Evolutionary conservation across 2,888 invertebrate genomes (phyloP), one percentile per base, ranked within the genome.

Genomic region (Hololepta plana): DNA sequence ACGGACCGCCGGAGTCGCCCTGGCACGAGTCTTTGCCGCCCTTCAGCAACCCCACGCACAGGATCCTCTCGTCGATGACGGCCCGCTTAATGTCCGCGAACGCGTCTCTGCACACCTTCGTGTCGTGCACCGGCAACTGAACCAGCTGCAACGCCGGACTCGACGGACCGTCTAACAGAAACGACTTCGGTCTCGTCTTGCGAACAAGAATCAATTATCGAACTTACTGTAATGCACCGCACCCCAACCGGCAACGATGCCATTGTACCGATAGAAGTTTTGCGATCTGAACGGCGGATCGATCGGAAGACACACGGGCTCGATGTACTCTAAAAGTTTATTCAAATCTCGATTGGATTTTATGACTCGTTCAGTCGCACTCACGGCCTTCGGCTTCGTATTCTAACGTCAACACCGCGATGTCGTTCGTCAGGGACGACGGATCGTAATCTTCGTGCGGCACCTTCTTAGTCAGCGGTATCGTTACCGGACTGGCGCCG

Each of bases 231-330:
- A 74, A 36, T 55, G 49, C 1, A 67, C 53, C 5, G 77, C 62
- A 8, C 88, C 88, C 84, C 85, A 88, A 11, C 88, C 88, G 12
- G 79, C 80, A 3, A 87, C 64, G 41, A 75, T 68, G 0, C 79
- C 77, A 34, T 55, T 60, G 30, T 60, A 60, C 38, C 59, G 59
- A 12, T 59, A 67, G 40, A 63, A 73, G 8, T 54, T 57, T 23
- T 55, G 62, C 0, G 58, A 47, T 22, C 66, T 55, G 20, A 73
- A 42, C 3, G 62, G 57, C 0, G 55, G 49, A 6, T 57, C 49
- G 8, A 57, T 47, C 0, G 87, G 87, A 23, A 87, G 55, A 47
- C 87, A 87, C 34, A 85, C 72, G 0, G 81, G 79, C 33, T 55
- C 60, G 27, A 84, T 67, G 16, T 60, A 46, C 12, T 55, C 82